A percentile compares a stretch with the other conserved stretches of the same genome.
phyloP scores from a whole-genome alignment of 2,888 invertebrate species.

The Scaptomyza cyrtandrae region DNA sequence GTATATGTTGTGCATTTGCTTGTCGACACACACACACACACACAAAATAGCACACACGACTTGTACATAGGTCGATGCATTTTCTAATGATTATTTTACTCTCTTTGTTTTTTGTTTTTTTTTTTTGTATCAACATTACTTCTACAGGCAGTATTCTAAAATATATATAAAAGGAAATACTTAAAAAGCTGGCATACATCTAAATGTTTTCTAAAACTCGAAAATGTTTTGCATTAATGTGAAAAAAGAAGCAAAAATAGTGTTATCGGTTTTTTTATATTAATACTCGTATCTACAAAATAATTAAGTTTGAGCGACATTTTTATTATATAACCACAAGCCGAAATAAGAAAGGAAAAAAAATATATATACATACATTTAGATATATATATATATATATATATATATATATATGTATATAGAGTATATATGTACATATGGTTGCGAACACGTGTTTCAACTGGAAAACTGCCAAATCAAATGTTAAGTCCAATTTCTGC shows the following conservation, averaged over 20 bases:
- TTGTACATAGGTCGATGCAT: constrained; percentile 52
- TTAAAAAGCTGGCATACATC: constrained; percentile 62
- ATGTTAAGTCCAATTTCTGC: neutral
- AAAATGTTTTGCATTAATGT: constrained; percentile 39
- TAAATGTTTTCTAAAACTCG: constrained; percentile 64
- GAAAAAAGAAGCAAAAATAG: constrained; percentile 43
- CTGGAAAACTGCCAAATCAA: neutral
- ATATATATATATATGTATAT: constrained; percentile 30
- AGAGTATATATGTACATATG: constrained; percentile 15
- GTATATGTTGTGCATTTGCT: constrained; percentile 67
- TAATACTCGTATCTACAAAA: constrained; percentile 51
- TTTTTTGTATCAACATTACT: constrained; percentile 33
- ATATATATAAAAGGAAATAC: constrained; percentile 31
- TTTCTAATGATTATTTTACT: constrained; percentile 36
- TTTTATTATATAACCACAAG: constrained; percentile 50
- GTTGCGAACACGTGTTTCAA: neutral
- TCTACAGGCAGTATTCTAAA: constrained; percentile 74
- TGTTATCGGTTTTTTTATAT: constrained; percentile 64
- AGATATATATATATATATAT: constrained; percentile 31
- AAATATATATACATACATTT: constrained; percentile 24
- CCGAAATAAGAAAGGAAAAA: neutral
- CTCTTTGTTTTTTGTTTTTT: neutral
- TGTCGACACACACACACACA: constrained; percentile 34
- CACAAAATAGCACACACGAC: constrained; percentile 35
- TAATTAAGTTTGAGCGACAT: constrained; percentile 73